These are phyloP conservation scores for Drosophila dives DNA, from an alignment of 2,888 invertebrate species.

Conservation along the genomic window DNA sequence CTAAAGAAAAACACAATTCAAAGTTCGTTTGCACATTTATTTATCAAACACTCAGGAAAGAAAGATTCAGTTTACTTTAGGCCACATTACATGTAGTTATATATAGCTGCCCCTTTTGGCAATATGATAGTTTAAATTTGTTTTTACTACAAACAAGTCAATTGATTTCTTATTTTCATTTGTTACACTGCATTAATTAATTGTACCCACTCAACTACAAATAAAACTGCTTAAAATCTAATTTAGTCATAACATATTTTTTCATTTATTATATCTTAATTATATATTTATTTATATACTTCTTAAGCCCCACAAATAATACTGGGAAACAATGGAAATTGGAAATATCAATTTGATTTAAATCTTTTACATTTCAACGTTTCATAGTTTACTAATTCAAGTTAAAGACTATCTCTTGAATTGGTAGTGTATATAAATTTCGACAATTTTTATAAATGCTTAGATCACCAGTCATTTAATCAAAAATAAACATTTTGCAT, in stretches of 20 bases:
- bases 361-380: neutral
- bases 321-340: neutral
- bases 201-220: conserved; percentile 26
- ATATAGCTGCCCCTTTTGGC: conserved; percentile 43
- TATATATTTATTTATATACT: neutral
- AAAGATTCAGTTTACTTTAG: conserved; percentile 36
- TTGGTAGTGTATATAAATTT: conserved; percentile 1
- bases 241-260: conserved; percentile 35
- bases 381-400: neutral
- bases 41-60: conserved; percentile 69
- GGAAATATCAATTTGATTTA: neutral
- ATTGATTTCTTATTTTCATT: conserved; percentile 21
- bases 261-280: no score
- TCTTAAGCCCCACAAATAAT: conserved; percentile 3
- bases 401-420: neutral
- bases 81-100: conserved; percentile 40
- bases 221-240: conserved; percentile 51
- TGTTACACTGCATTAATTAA: conserved; percentile 20
- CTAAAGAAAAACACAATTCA: conserved; percentile 23
- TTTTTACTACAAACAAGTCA: conserved; percentile 47
- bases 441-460: neutral
- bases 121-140: conserved; percentile 33
- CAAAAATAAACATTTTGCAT: neutral
- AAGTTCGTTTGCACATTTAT: conserved; percentile 70
- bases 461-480: conserved; percentile 8